Percentiles rank a stretch among this genome's conserved stretches.
Evolutionary conservation across 2,888 invertebrate species (phyloP).

Genomic region (Carabus problematicus): DNA sequence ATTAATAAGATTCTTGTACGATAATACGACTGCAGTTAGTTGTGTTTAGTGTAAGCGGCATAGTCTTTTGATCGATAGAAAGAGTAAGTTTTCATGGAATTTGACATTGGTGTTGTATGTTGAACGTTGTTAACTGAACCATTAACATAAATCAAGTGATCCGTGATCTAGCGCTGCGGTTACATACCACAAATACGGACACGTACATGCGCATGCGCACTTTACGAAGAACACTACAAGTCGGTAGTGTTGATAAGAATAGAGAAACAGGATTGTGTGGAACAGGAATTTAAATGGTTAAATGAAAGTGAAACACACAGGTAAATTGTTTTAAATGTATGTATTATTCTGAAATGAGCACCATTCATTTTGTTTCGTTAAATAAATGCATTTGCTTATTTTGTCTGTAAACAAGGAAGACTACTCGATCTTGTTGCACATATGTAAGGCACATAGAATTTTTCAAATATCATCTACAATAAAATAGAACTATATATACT

Average conservation of each 20-base stretch:
- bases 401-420: constrained; percentile 45
- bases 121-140: constrained; percentile 9
- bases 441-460: constrained; percentile 46
- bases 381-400: constrained; percentile 27
- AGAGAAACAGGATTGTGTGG: no score
- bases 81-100: constrained; percentile 19
- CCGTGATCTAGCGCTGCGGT: no score
- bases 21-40: neutral
- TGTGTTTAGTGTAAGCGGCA: neutral
- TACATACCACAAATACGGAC: no score
- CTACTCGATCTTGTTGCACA: constrained; percentile 47
- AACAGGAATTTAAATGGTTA: no score
- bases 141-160: constrained; percentile 15
- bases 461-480: constrained; percentile 38
- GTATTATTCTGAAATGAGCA: constrained; percentile 22
- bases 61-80: neutral
- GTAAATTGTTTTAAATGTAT: neutral
- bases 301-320: neutral
- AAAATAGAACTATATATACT: neutral
- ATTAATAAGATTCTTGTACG: neutral
- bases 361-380: constrained; percentile 36
- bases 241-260: no score
- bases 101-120: constrained; percentile 11
- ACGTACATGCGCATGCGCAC: no score
- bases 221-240: no score